Base-by-base conservation (phyloP, 2,113 vertebrate species). In the Hipposideros armiger region DNA sequence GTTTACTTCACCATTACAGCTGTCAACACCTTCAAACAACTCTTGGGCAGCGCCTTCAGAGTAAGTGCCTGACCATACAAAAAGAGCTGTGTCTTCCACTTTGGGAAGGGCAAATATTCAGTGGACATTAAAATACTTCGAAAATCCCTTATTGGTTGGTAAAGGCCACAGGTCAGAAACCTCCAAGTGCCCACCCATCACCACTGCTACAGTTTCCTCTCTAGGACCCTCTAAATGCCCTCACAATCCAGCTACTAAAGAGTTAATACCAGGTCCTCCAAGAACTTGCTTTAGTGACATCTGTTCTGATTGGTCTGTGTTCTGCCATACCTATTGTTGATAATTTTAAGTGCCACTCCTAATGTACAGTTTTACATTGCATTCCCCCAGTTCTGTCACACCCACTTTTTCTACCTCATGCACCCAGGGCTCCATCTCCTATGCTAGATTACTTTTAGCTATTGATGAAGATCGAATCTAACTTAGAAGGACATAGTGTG, bases 41-140 rank as follows among this genome's bases (percentile, higher is more conserved):
- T 72, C 58, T 64, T 78, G 62, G 17, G 11, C 40, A 77, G 24
- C 36, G 32, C 20, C 26, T 40, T 74, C 13, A 19, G 72, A 66
- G 36, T 56, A 36, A 62, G 9, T 13, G 42, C 30, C 32, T 3
- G 2, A 74, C 17, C 9, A 40, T n/a, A 50, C 19, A 56, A 20
- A n/a, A 56, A 42, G 26, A 83, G 30, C 30, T 66, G 36, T 78
- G 54, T 10, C 72, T 40, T 72, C 32, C 52, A 11, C 24, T 60
- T 81, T 93, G 52, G 36, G 62, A 83, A 96, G 22, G 60, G 30
- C 19, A 54, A 26, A 22, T 36, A 52, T 52, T 96, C n/a, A 91
- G 14, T 24, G 19, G 62, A 87, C 32, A 36, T 91, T 64, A 54
- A 81, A 80, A 72, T 54, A 77, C 5, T 11, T 13, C 16, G 45